Evolutionary conservation across 2,888 invertebrate genomes (phyloP).

Genomic region (Empis livida): DNA sequence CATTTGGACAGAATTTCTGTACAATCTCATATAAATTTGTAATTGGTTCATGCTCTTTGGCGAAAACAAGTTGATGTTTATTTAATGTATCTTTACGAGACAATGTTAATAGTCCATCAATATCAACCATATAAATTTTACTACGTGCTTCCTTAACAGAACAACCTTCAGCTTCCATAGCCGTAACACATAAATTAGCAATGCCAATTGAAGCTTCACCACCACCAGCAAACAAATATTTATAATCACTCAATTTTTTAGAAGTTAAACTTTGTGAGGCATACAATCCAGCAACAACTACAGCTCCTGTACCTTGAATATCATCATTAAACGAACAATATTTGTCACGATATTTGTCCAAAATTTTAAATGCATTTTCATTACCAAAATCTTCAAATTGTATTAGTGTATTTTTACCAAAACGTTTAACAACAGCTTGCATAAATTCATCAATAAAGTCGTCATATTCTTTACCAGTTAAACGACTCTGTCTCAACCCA

Average conservation of each 20-base stretch:
- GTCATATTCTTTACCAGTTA: conserved; percentile 77
- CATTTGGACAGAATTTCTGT: conserved; percentile 78
- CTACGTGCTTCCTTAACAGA: conserved; percentile 57
- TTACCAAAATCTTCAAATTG: conserved; percentile 98
- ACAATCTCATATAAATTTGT: conserved; percentile 70
- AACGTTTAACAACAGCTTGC: conserved; percentile 77
- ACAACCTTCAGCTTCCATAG: conserved; percentile 64
- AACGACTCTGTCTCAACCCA: conserved; percentile 75
- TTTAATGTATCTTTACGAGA: conserved; percentile 42
- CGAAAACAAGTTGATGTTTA: conserved; percentile 57
- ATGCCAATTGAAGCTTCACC: conserved; percentile 90
- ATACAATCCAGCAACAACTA: conserved; percentile 81
- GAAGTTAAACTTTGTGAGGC: conserved; percentile 34
- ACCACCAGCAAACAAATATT: conserved; percentile 81
- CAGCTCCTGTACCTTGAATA: conserved; percentile 94
- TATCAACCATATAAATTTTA: conserved; percentile 91
- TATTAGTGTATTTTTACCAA: conserved; percentile 72
- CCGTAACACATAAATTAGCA: conserved; percentile 76
- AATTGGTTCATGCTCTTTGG: conserved; percentile 66
- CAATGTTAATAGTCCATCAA: conserved; percentile 73
- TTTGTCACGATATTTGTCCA: conserved; percentile 77
- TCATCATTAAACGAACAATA: conserved; percentile 99
- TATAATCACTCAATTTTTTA: conserved; percentile 74
- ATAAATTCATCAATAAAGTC: conserved; percentile 95
- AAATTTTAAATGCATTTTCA: conserved; percentile 87